These are phyloP conservation scores for Diarsia mendica DNA, from an alignment of 2,888 invertebrate genomes.

Conservation along the genomic window DNA sequence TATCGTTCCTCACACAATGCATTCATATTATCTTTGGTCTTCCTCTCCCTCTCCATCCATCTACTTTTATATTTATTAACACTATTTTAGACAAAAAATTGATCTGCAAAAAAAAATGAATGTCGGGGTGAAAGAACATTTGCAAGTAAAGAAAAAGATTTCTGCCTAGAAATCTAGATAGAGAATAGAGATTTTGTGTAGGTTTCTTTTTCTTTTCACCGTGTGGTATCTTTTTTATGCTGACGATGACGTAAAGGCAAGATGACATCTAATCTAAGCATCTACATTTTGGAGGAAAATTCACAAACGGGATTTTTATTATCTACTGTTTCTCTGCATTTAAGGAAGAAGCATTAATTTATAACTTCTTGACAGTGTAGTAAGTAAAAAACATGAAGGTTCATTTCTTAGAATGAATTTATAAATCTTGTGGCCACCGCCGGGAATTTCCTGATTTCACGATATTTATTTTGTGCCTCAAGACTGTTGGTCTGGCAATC, in stretches of 20 bases:
- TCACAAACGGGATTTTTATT: fast-evolving
- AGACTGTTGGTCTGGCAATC: conserved; percentile 37
- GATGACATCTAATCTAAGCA: background rate
- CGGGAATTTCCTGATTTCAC: conserved; percentile 57
- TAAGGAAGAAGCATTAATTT: conserved; percentile 12
- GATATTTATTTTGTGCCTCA: conserved; percentile 51
- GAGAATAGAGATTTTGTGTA: too few relatives aligned
- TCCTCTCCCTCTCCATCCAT: too few relatives aligned
- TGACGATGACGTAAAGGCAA: too few relatives aligned
- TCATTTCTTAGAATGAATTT: conserved; percentile 44
- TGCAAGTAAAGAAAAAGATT: too few relatives aligned
- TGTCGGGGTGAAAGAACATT: background rate
- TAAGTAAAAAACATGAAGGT: conserved; percentile 36
- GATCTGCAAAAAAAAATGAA: background rate
- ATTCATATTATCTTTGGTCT: too few relatives aligned
- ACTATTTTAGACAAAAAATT: background rate
- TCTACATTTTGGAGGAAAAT: background rate
- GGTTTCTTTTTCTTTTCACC: too few relatives aligned
- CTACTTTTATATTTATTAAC: too few relatives aligned
- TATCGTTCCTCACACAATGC: too few relatives aligned
- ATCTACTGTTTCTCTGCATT: background rate
- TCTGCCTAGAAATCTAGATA: too few relatives aligned
- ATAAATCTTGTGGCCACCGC: conserved; percentile 31
- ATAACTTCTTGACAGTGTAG: conserved; percentile 15
- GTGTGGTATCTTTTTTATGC: too few relatives aligned